These are phyloP conservation scores for Acanthopleura granulata DNA, from an alignment of 2,888 invertebrate species.

Conservation along the genomic window DNA sequence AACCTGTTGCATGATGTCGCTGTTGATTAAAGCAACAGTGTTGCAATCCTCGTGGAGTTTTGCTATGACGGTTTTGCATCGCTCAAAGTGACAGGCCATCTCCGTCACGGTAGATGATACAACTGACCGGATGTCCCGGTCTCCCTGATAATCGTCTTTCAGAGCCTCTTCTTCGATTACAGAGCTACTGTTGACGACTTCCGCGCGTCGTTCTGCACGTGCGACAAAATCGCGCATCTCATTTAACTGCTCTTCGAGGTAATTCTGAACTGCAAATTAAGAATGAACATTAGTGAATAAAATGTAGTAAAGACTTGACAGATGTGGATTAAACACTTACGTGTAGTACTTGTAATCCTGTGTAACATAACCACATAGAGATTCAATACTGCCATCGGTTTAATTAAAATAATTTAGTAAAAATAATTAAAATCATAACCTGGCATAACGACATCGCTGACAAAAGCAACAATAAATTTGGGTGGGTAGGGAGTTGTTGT, in stretches of 20 bases:
- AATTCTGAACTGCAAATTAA: background rate
- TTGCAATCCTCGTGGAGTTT: conserved; percentile 47
- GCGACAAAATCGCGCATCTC: background rate
- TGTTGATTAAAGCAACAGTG: conserved; percentile 40
- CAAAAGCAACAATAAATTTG: too few species aligned
- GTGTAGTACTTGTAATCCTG: too few species aligned
- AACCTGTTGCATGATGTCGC: conserved; percentile 40
- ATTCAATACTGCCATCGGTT: too few species aligned
- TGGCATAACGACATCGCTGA: too few species aligned
- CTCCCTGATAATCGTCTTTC: background rate
- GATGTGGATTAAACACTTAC: too few species aligned
- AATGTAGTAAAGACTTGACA: background rate
- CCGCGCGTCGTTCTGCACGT: background rate
- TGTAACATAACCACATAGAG: too few species aligned
- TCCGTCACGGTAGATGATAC: too few species aligned
- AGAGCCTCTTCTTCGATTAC: background rate
- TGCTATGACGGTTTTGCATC: conserved; percentile 40
- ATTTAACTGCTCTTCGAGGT: background rate
- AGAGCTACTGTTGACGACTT: background rate
- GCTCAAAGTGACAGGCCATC: conserved; percentile 29
- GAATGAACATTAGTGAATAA: background rate
- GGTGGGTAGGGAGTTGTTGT: too few species aligned
- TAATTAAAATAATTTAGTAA: too few species aligned
- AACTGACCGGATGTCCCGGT: background rate
- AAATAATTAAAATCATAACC: too few species aligned